Evolutionary conservation across 1,140 invertebrate species (phyloP), one percentile per base, ranked within the genome.

Genomic region (Acromyrmex charruanus): DNA sequence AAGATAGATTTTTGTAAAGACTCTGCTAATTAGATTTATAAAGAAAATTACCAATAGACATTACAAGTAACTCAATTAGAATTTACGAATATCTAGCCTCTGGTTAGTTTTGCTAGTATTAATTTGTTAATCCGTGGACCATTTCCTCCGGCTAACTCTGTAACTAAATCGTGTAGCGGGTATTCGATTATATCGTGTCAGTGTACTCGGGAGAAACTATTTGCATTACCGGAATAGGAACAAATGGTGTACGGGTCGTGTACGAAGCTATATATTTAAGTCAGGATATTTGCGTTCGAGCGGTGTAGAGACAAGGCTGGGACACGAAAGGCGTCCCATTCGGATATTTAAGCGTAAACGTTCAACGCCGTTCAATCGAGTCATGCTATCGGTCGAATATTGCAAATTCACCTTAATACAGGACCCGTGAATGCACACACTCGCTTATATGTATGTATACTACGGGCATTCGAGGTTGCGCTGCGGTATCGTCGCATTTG

Each of bases 401-500:
- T 75, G 80, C 80, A 84, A 75, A 84, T 63, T 75, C 55, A 9
- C 80, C n/a, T 51, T 75, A 74, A 51, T 82, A 59, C 69, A 51
- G 44, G 25, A n/a, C 28, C 44, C 7, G 44, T 25, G 44, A 68
- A 80, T 51, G 80, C 28, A 31, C 18, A 14, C 35, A 55, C 55
- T 35, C 31, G 49, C 16, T 12, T 6, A 21, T 44, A 44, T 10
- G 25, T 65, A 31, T 81, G 28, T 89, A 88, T 68, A 86, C 72
- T 68, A 86, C 72, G 39, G 14, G 49, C 58, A 55, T 85, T 63
- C 81, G 61, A 59, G 79, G 68, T 51, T 58, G 35, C 49, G 72
- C 59, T 74, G 44, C 81, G 63, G 72, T 88, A 85, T 87, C 88
- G 81, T 80, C 88, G 87, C 90, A 86, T 93, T 94, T 94, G 92